Evolutionary conservation across 2,888 invertebrate species (phyloP), one percentile per base, ranked within the genome.

Genomic region (Pycnomerus fuliginosus): DNA sequence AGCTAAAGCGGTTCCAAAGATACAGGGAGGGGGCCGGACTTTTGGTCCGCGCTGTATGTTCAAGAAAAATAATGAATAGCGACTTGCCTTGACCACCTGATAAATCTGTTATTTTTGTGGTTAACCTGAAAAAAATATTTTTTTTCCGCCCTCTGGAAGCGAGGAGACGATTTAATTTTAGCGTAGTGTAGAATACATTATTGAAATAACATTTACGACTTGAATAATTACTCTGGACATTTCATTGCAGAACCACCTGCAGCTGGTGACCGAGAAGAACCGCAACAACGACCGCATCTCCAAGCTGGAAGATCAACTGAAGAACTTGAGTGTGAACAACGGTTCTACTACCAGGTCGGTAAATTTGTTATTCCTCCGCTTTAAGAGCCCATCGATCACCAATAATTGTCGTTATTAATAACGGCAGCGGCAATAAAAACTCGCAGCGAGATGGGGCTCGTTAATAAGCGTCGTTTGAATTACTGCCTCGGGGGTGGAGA

Each of bases 241-340:
- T 69, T 52, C 55, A 37, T 70, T 69, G 10, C 74, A 85, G 85
- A 80, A 79, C 61, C 80, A 83, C 59, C 74, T 85, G 44, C 82
- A 84, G 60, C 74, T 83, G 63, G 75, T 80, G 48, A 70, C 77
- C 11, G 85, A 85, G 62, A 81, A 80, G 64, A 79, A 80, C 54
- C 79, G 82, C 52, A 79, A 80, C 66, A 80, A 80, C 70, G 84
- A 84, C 64, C 79, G 85, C 17, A 76, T 85, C 31, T 69, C 73
- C 16, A 84, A 84, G 65, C 69, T 85, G 35, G 85, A 85, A 64
- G 82, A 84, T 45, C 84, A 85, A 61, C 70, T 85, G 55, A 80
- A 82, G 28, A 67, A 58, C 45, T 48, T 71, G 15, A 64, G 56
- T 39, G 46, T 48, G 5, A 20, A 20, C 20, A 20, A 20, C 20